Conservation (phyloP, 2,888 invertebrate species). For the Callosobruchus maculatus region DNA sequence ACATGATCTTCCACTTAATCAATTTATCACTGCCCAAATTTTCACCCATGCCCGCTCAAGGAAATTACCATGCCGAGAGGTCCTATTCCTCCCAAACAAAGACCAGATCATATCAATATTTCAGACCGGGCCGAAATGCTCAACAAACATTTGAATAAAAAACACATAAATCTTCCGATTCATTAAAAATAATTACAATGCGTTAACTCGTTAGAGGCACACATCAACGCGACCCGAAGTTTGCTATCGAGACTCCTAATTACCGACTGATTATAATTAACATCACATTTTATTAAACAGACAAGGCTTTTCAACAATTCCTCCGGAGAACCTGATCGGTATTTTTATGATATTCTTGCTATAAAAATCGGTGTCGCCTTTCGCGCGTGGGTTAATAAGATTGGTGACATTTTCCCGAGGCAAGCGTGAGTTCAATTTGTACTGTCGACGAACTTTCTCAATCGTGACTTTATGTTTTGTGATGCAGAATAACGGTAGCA, state of each 20-base stretch:
- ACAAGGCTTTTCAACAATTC: not conserved
- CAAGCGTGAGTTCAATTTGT: not conserved
- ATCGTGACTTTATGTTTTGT: not conserved
- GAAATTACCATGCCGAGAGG: not conserved
- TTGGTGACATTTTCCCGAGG: not conserved
- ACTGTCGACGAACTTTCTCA: not conserved
- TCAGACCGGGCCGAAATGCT: not conserved
- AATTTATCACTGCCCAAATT: not conserved
- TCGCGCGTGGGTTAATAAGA: not conserved
- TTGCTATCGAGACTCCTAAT: not conserved
- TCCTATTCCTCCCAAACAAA: not conserved
- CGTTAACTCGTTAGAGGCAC: too few species aligned
- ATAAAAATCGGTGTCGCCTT: not conserved
- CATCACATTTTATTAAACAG: not conserved
- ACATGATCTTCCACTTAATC: not conserved
- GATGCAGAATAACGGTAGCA: too few species aligned
- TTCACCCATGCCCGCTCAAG: not conserved
- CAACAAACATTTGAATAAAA: not conserved
- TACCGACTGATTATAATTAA: not conserved
- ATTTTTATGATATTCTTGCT: not conserved
- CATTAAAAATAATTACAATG: not conserved
- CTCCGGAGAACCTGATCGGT: not conserved
- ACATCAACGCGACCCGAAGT: not conserved
- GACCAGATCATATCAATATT: not conserved
- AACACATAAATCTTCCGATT: not conserved